phyloP scores from a whole-genome alignment of 2,888 invertebrate genomes.

The Anodontia alba region DNA sequence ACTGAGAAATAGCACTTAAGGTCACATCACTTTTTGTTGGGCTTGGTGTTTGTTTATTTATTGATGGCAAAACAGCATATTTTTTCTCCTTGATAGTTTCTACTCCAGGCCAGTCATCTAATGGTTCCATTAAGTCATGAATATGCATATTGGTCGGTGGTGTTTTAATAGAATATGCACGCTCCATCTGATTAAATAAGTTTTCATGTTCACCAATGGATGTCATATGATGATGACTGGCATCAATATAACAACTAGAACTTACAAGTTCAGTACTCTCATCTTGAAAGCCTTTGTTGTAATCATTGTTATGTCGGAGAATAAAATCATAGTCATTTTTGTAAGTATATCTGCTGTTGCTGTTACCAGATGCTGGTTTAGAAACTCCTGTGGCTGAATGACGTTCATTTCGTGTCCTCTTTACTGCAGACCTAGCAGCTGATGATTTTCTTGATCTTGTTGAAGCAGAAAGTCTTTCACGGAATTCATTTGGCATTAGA shows the following conservation, averaged over 20 bases:
- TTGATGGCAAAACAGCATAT: conserved; percentile 73
- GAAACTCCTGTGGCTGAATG: conserved; percentile 5
- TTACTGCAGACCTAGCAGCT: conserved; percentile 22
- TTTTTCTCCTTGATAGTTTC: conserved; percentile 67
- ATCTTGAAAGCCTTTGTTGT: background rate
- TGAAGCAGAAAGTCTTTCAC: conserved; percentile 51
- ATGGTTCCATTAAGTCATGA: conserved; percentile 64
- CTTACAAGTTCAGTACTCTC: background rate
- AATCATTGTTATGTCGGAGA: background rate
- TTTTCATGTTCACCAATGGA: conserved; percentile 11
- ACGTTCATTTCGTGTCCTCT: background rate
- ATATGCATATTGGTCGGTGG: conserved; percentile 58
- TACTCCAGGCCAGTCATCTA: conserved; percentile 58
- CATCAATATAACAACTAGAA: background rate
- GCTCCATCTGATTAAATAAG: background rate
- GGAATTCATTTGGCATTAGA: conserved; percentile 59
- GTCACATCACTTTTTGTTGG: conserved; percentile 25
- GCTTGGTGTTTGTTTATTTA: conserved; percentile 45
- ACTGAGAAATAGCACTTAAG: conserved; percentile 11
- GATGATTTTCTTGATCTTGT: conserved; percentile 44
- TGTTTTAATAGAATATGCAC: conserved; percentile 27
- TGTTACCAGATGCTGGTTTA: conserved; percentile 22
- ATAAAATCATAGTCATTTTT: background rate
- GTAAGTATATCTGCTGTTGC: conserved; percentile 7
- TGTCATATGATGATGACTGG: background rate